Evolutionary conservation across 2,888 invertebrate species (phyloP), one percentile per base, ranked within the genome.

Genomic region (Endotricha flammealis): DNA sequence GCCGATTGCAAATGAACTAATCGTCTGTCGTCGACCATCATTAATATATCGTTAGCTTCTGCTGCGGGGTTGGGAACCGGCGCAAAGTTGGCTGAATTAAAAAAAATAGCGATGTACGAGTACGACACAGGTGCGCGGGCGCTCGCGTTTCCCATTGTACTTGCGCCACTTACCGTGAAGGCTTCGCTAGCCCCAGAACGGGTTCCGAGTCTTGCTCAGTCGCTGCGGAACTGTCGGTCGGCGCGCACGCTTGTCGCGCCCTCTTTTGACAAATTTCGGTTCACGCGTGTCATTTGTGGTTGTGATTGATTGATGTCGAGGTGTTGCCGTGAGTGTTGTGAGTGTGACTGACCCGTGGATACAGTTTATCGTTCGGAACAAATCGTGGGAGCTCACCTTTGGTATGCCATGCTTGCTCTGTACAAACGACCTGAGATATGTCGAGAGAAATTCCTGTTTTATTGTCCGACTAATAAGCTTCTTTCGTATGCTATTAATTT

Each of bases 61-160:
- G 46, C 44, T 53, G 46, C 37, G 51, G 60, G 82, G 79, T 82
- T 81, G 70, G 72, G 71, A 71, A 75, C 80, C 81, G 66, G 56
- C 36, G 47, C 48, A 38, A 50, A 76, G 75, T 72, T 72, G 72
- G 71, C 70, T 57, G 53, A 63, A 63, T 57, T 58, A 63, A 65
- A 67, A 67, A 66, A 75, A 78, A 69, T 51, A 50, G 46, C 40
- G 43, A 48, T 49, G 57, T 54, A 56, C 57, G 58, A 56, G 57
- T 54, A 56, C 57, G 58, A 56, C 77, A 78, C 83, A 82, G 81
- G 82, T 79, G 81, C 77, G 78, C 75, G 56, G 50, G 78, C 76
- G 77, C 76, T 67, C 63, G 72, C 64, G 62, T 70, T 66, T 62
- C 64, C 68, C 72, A 75, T 77, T 78, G 78, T 71, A 65, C 64